Conservation (phyloP, 2,797 vertebrate genomes). For the Channa striata region DNA sequence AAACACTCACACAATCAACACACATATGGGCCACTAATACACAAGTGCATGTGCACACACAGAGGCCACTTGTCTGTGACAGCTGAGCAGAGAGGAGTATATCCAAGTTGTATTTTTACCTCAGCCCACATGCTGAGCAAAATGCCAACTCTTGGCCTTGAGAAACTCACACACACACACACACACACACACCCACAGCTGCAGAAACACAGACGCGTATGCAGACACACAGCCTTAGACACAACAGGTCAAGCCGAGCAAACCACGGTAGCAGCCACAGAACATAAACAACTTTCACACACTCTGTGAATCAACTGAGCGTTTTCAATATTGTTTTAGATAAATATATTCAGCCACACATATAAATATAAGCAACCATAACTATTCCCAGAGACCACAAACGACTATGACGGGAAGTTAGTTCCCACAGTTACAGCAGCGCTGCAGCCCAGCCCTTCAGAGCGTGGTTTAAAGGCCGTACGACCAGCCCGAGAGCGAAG, state of each 20-base stretch:
- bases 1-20: constrained; percentile 4
- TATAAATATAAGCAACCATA: constrained; percentile 79
- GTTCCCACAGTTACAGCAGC: constrained; percentile 78
- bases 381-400: constrained; percentile 75
- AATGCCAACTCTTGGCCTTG: constrained; percentile 81
- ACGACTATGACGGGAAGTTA: constrained; percentile 75
- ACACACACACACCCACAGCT: background rate
- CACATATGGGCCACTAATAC: background rate
- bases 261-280: constrained; percentile 69
- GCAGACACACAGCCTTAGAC: constrained; percentile 72
- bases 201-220: constrained; percentile 55
- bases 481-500: constrained; percentile 16
- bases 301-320: constrained; percentile 80
- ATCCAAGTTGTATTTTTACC: constrained; percentile 80
- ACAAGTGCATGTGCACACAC: constrained; percentile 4
- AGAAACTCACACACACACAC: constrained; percentile 54
- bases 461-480: constrained; percentile 52
- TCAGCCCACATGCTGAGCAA: constrained; percentile 77
- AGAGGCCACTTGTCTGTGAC: constrained; percentile 59
- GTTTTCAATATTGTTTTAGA: constrained; percentile 79
- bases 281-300: constrained; percentile 84
- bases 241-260: constrained; percentile 75
- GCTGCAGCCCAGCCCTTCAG: constrained; percentile 66
- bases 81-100: constrained; percentile 70
- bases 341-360: constrained; percentile 79